A percentile compares a stretch with the other conserved stretches of the same genome.
Conservation (phyloP, 2,888 invertebrate genomes). For the Amiota mariae region DNA sequence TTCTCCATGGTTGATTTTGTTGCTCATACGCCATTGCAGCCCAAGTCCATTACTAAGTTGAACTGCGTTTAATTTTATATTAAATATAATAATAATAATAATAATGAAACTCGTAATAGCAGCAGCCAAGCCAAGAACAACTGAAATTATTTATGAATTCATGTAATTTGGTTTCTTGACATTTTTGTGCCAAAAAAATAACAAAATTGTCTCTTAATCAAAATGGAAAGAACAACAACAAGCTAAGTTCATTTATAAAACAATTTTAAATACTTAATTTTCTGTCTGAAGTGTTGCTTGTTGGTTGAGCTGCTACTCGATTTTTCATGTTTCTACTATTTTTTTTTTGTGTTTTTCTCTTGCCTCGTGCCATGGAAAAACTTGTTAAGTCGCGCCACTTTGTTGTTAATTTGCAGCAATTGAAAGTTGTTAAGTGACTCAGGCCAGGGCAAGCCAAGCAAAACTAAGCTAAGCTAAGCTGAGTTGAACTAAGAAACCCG, state of each 20-base stretch:
- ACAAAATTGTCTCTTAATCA: neutral
- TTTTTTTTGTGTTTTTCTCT: neutral
- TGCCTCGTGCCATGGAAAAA: constrained; percentile 26
- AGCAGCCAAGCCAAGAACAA: no score
- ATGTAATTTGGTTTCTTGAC: neutral
- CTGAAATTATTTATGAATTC: neutral
- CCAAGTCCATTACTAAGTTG: no score
- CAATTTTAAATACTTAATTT: no score
- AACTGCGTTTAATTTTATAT: no score
- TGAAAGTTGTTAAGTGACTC: constrained; percentile 64
- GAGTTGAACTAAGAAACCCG: neutral
- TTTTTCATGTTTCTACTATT: neutral
- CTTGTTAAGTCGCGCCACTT: constrained; percentile 43
- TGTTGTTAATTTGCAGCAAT: constrained; percentile 45
- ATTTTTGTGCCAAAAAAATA: constrained; percentile 5
- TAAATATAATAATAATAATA: no score
- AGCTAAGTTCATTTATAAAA: neutral
- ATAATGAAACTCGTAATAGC: no score
- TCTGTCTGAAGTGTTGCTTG: neutral
- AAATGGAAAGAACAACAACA: neutral
- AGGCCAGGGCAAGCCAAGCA: constrained; percentile 7
- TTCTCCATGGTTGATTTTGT: no score
- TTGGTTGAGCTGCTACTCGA: neutral
- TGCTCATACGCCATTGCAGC: no score
- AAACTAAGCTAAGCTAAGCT: neutral